A percentile compares a stretch with the other conserved stretches of the same genome.
phyloP scores from a whole-genome alignment of 2,888 invertebrate species.

The Macrophya annulata region DNA sequence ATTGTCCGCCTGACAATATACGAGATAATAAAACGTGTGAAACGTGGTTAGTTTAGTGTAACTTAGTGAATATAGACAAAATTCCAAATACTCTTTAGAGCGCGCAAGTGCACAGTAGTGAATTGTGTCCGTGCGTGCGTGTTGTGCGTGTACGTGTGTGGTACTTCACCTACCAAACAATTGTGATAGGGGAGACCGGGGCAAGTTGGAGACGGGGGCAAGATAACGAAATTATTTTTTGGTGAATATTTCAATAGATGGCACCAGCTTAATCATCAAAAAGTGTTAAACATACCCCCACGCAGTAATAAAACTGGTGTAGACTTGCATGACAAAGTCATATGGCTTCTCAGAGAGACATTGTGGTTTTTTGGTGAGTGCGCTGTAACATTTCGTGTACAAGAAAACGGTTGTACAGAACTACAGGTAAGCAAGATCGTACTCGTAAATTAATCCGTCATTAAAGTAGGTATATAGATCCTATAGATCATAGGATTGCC shows the following conservation, averaged over 20 bases:
- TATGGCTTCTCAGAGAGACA: not conserved
- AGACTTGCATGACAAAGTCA: conserved; percentile 36
- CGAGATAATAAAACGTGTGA: no score
- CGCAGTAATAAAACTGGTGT: conserved; percentile 26
- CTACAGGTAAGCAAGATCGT: conserved; percentile 16
- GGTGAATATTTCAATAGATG: not conserved
- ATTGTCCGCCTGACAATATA: no score
- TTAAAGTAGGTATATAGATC: conserved; percentile 25
- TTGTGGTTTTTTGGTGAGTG: not conserved
- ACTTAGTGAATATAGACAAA: no score
- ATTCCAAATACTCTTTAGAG: no score
- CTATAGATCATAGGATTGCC: conserved; percentile 15
- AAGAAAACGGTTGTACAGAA: conserved; percentile 1
- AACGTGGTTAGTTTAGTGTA: no score
- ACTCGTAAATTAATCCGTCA: conserved; percentile 24
- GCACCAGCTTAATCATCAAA: not conserved
- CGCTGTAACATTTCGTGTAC: not conserved
- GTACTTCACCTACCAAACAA: no score
- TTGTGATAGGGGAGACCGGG: not conserved
- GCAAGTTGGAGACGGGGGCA: conserved; percentile 33
- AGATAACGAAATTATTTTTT: conserved; percentile 8
- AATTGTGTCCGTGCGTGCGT: no score
- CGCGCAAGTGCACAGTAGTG: no score
- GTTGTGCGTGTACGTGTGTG: no score
- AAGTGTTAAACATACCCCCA: conserved; percentile 6